Evolutionary conservation across 2,113 vertebrate genomes (phyloP).

Genomic region (Egretta garzetta): DNA sequence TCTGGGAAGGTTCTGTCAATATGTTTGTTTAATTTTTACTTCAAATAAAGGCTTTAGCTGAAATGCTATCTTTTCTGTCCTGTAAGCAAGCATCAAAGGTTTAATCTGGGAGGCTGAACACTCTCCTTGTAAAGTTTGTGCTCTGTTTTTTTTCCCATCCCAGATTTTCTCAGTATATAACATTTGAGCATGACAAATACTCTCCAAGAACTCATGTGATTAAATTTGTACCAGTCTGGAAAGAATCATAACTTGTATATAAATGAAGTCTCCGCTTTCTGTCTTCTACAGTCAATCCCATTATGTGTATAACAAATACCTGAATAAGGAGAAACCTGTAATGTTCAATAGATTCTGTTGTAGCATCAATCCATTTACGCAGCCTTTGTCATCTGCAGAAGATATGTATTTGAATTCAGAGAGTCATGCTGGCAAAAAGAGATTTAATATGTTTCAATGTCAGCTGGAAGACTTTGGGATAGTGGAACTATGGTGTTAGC

Average conservation of each 20-base stretch:
- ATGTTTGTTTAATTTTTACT: neutral
- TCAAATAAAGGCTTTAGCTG: neutral
- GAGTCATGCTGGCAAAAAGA: neutral
- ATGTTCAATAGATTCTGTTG: neutral
- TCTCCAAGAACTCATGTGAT: neutral
- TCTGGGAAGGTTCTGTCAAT: neutral
- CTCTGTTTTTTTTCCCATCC: neutral
- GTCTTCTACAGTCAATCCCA: neutral
- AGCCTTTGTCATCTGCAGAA: neutral
- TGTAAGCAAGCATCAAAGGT: fast-evolving
- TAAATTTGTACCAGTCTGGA: neutral
- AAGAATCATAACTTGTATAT: neutral
- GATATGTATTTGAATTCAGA: neutral
- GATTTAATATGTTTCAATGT: neutral
- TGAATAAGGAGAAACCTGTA: neutral
- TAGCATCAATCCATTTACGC: neutral
- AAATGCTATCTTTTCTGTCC: neutral
- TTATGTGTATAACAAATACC: neutral
- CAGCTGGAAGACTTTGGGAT: neutral
- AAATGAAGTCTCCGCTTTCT: neutral
- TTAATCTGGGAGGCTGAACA: neutral
- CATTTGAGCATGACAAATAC: neutral
- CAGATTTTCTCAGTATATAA: neutral
- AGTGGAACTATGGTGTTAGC: neutral
- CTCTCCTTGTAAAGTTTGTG: neutral